Percentiles rank a stretch among this genome's conserved stretches.
Evolutionary conservation across 2,797 vertebrate species (phyloP).

Genomic region (Tokudaia tokunoshimensis): DNA sequence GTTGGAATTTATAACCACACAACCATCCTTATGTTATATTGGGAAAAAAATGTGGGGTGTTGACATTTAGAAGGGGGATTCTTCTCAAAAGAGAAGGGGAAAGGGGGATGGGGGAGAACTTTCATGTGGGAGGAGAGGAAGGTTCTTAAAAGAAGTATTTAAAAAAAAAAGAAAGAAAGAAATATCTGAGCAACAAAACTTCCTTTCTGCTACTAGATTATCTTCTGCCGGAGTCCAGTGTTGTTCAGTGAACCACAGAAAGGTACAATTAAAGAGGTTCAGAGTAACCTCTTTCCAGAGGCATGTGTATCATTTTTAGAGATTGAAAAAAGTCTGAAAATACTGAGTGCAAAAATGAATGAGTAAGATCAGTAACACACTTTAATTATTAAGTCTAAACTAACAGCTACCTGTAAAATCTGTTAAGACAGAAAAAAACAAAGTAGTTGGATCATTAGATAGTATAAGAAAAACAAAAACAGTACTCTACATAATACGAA

Average conservation of each 20-base stretch:
- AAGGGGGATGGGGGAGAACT: neutral
- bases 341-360: neutral
- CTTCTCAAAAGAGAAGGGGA: neutral
- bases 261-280: neutral
- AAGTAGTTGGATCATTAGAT: neutral
- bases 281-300: neutral
- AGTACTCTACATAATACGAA: neutral
- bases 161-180: neutral
- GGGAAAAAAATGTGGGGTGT: neutral
- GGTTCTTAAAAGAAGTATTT: neutral
- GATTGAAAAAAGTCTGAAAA: neutral
- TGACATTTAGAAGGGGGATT: neutral
- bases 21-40: constrained; percentile 6
- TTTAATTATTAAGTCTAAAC: constrained; percentile 4
- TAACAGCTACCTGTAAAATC: constrained; percentile 38
- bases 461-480: neutral
- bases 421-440: neutral
- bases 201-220: constrained; percentile 17
- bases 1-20: neutral
- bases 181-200: neutral
- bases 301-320: neutral
- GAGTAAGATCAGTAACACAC: neutral
- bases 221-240: neutral
- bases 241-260: neutral
- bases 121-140: neutral